Evolutionary conservation across 1,140 invertebrate species (phyloP).

Genomic region (Littorina saxatilis): DNA sequence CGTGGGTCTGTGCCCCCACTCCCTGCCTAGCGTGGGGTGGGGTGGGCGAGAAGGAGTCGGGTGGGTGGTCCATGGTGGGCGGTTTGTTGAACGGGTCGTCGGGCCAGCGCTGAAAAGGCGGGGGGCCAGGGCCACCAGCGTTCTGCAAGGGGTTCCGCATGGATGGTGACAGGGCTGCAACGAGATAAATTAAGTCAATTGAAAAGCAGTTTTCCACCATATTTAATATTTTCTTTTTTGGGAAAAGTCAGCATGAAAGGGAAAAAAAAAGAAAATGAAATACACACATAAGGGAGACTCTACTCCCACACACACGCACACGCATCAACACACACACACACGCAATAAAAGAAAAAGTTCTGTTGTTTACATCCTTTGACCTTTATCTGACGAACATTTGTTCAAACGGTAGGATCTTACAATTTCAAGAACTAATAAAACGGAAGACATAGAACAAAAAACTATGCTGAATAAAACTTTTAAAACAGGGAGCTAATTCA

Average conservation of each 20-base stretch:
- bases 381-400: too few species aligned
- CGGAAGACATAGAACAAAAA: too few species aligned
- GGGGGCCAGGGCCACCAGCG: slow-evolving; percentile 14
- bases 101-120: slow-evolving; percentile 19
- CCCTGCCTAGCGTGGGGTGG: slow-evolving; percentile 6
- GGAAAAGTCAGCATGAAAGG: neutral
- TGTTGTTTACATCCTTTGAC: too few species aligned
- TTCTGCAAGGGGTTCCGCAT: slow-evolving; percentile 29
- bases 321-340: too few species aligned
- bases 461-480: too few species aligned
- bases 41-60: neutral
- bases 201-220: too few species aligned
- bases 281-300: neutral
- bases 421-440: too few species aligned
- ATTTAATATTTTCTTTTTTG: too few species aligned
- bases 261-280: slow-evolving; percentile 16
- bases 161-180: slow-evolving; percentile 32
- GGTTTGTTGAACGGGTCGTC: slow-evolving; percentile 34
- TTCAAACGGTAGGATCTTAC: too few species aligned
- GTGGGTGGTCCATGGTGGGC: slow-evolving; percentile 1
- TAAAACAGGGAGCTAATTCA: too few species aligned
- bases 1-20: slow-evolving; percentile 10
- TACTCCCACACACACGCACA: too few species aligned
- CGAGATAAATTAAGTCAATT: neutral
- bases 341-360: too few species aligned